These are phyloP conservation scores for Chelmon rostratus DNA, from an alignment of 2,797 vertebrate genomes.

Conservation along the genomic window DNA sequence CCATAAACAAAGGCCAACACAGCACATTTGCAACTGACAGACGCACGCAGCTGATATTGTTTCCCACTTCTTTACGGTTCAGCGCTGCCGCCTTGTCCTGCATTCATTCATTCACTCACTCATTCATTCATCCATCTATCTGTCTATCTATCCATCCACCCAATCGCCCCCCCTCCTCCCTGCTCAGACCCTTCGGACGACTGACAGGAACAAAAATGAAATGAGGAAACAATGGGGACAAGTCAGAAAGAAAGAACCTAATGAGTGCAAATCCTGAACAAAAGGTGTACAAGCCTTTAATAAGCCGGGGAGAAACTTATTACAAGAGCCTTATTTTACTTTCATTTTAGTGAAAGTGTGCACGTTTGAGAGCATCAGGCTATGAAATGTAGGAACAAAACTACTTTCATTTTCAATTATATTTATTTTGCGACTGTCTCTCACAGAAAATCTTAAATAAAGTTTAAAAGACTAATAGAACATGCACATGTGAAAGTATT, in stretches of 20 bases:
- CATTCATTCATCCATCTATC: constrained; percentile 46
- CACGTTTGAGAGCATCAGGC: not conserved
- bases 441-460: not conserved
- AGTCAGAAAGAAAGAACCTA: constrained; percentile 73
- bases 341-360: constrained; percentile 48
- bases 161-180: not conserved
- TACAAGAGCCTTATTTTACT: constrained; percentile 51
- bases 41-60: constrained; percentile 90
- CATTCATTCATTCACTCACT: constrained; percentile 69
- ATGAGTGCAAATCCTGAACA: constrained; percentile 69
- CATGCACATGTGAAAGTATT: no score
- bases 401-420: not conserved
- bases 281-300: constrained; percentile 67
- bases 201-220: constrained; percentile 73
- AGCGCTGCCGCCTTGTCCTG: constrained; percentile 78
- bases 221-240: constrained; percentile 79
- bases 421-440: not conserved
- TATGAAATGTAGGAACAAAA: not conserved
- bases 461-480: not conserved
- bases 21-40: constrained; percentile 89
- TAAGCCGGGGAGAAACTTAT: constrained; percentile 60
- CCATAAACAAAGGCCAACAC: constrained; percentile 86
- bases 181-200: constrained; percentile 72
- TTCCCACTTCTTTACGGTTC: constrained; percentile 88
- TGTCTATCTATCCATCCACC: constrained; percentile 22